Evolutionary conservation across 2,797 vertebrate species (phyloP).

Genomic region (Apogon hyalosoma): DNA sequence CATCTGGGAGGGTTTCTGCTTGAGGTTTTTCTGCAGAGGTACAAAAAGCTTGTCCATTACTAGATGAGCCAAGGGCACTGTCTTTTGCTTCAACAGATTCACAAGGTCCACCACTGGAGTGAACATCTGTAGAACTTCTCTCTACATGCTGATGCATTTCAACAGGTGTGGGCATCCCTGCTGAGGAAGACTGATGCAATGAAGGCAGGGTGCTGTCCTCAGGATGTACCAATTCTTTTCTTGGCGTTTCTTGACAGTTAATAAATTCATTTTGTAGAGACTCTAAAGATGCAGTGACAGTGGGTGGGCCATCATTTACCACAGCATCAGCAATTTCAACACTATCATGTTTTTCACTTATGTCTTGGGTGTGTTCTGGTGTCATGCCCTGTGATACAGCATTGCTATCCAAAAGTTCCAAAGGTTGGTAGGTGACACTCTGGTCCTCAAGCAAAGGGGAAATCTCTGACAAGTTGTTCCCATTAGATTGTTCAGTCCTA

Average conservation of each 20-base stretch:
- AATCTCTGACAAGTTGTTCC: slow-evolving; percentile 15
- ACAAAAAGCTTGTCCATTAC: slow-evolving; percentile 22
- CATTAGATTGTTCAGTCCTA: slow-evolving; percentile 31
- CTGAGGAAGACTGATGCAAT: not conserved
- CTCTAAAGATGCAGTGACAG: not conserved
- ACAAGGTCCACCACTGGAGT: not conserved
- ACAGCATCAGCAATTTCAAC: slow-evolving; percentile 14
- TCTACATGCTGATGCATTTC: slow-evolving; percentile 14
- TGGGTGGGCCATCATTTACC: slow-evolving; percentile 9
- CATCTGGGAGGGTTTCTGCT: slow-evolving; percentile 36
- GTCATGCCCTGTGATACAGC: not conserved
- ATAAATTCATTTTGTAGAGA: slow-evolving; percentile 11
- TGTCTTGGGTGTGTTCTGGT: slow-evolving; percentile 26
- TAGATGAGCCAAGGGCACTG: slow-evolving; percentile 61
- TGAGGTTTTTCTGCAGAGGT: slow-evolving; percentile 30
- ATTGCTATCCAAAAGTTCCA: not conserved
- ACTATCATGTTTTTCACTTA: slow-evolving; percentile 11
- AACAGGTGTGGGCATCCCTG: slow-evolving; percentile 3
- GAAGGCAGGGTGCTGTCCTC: slow-evolving; percentile 16
- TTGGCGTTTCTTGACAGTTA: slow-evolving; percentile 22
- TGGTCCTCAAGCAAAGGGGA: slow-evolving; percentile 19
- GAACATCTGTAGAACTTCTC: not conserved
- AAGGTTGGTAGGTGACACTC: not conserved
- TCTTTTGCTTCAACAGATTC: slow-evolving; percentile 55
- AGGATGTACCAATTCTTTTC: slow-evolving; percentile 1